Conservation (phyloP, 2,888 invertebrate genomes). For the Parasteatoda lunata region DNA sequence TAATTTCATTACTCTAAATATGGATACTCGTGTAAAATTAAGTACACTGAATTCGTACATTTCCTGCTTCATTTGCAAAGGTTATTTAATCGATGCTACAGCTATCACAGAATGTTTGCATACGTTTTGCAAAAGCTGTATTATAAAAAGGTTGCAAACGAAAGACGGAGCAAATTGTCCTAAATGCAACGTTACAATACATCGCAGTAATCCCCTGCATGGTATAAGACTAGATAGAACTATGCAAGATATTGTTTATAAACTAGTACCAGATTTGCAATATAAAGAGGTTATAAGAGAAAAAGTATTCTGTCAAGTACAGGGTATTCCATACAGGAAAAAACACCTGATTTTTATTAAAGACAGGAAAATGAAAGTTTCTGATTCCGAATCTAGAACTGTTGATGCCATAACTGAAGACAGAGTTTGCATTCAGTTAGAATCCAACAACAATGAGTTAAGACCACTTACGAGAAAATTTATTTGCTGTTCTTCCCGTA, state of each 20-base stretch:
- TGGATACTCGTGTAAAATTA: slow-evolving; percentile 48
- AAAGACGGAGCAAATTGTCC: slow-evolving; percentile 54
- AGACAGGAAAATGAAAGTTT: slow-evolving; percentile 21
- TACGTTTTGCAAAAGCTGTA: slow-evolving; percentile 63
- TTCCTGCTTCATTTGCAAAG: slow-evolving; percentile 54
- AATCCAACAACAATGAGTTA: slow-evolving; percentile 48
- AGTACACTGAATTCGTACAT: slow-evolving; percentile 49
- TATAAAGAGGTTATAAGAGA: slow-evolving; percentile 27
- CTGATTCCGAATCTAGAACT: slow-evolving; percentile 19
- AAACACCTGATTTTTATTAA: slow-evolving; percentile 4
- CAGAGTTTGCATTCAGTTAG: slow-evolving; percentile 55
- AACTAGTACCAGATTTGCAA: slow-evolving; percentile 52
- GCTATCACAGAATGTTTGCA: slow-evolving; percentile 60
- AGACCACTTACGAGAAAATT: slow-evolving; percentile 38
- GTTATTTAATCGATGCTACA: slow-evolving; percentile 57
- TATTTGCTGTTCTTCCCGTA: slow-evolving; percentile 59
- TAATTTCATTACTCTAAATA: background rate
- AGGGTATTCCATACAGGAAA: slow-evolving; percentile 37
- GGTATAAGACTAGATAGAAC: slow-evolving; percentile 55
- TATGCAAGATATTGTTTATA: slow-evolving; percentile 60
- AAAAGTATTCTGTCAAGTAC: slow-evolving; percentile 37
- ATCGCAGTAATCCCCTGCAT: slow-evolving; percentile 50
- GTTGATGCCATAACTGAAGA: slow-evolving; percentile 42
- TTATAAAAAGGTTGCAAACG: slow-evolving; percentile 38
- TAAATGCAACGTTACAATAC: slow-evolving; percentile 53